A percentile compares a stretch with the other conserved stretches of the same genome.
These are phyloP conservation scores for Dryas iulia DNA, from an alignment of 1,140 invertebrate genomes.

Conservation along the genomic window DNA sequence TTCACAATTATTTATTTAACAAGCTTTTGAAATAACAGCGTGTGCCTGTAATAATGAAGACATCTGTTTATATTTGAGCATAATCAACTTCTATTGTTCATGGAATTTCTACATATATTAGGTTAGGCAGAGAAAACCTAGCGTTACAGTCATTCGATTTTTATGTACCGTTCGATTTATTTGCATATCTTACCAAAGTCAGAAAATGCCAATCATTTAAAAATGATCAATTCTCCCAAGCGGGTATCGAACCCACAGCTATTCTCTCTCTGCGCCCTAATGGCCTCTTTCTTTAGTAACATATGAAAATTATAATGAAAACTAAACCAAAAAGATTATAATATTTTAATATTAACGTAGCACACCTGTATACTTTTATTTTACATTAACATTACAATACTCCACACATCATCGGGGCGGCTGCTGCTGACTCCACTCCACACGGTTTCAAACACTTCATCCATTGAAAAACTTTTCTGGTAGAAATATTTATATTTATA, in stretches of 20 bases:
- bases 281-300: neutral
- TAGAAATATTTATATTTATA: neutral
- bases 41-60: too few species aligned
- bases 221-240: neutral
- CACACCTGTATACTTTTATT: neutral
- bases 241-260: neutral
- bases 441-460: neutral
- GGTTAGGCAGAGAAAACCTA: too few species aligned
- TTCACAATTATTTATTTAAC: too few species aligned
- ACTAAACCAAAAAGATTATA: neutral
- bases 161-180: too few species aligned
- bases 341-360: neutral
- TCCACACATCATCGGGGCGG: neutral
- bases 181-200: too few species aligned
- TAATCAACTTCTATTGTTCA: too few species aligned
- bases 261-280: neutral
- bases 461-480: neutral
- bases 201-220: too few species aligned
- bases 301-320: constrained; percentile 2
- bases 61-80: too few species aligned
- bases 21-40: too few species aligned
- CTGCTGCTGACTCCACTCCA: neutral
- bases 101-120: too few species aligned
- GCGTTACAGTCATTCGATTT: too few species aligned
- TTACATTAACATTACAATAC: neutral